A percentile compares a stretch with the other conserved stretches of the same genome.
phyloP scores from a whole-genome alignment of 2,797 vertebrate species.

The Acipenser transmontanus region DNA sequence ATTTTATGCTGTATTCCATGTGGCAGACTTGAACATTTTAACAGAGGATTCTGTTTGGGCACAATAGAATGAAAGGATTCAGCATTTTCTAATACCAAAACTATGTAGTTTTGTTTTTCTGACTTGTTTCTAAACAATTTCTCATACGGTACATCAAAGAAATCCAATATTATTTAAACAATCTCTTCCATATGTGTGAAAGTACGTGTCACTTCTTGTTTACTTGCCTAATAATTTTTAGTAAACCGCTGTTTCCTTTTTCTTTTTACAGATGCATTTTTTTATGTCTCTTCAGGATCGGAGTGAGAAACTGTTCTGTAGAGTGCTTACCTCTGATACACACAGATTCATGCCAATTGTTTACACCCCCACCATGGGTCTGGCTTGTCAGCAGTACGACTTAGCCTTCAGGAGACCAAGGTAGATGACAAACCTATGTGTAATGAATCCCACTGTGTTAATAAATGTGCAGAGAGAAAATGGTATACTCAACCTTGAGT shows the following conservation, averaged over 20 bases:
- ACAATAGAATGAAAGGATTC: too few relatives aligned
- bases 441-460: too few relatives aligned
- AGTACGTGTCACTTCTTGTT: not conserved
- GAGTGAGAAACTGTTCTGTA: slow-evolving; percentile 97
- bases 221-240: not conserved
- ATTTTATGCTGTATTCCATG: too few relatives aligned
- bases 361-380: slow-evolving; percentile 91
- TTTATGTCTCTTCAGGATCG: slow-evolving; percentile 91
- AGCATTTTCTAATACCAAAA: too few relatives aligned
- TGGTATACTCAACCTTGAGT: too few relatives aligned
- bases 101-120: too few relatives aligned
- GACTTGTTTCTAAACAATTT: too few relatives aligned
- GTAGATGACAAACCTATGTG: slow-evolving; percentile 52
- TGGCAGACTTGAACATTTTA: too few relatives aligned
- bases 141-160: too few relatives aligned
- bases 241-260: not conserved
- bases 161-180: too few relatives aligned
- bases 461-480: too few relatives aligned
- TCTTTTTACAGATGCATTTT: slow-evolving; percentile 77
- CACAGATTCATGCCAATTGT: slow-evolving; percentile 95
- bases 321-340: slow-evolving; percentile 76
- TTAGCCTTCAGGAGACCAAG: slow-evolving; percentile 85
- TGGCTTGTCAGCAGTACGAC: slow-evolving; percentile 91
- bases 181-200: not conserved
- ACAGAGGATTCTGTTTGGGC: too few relatives aligned